phyloP scores from a whole-genome alignment of 2,888 invertebrate species.

The Tanypteryx hageni region DNA sequence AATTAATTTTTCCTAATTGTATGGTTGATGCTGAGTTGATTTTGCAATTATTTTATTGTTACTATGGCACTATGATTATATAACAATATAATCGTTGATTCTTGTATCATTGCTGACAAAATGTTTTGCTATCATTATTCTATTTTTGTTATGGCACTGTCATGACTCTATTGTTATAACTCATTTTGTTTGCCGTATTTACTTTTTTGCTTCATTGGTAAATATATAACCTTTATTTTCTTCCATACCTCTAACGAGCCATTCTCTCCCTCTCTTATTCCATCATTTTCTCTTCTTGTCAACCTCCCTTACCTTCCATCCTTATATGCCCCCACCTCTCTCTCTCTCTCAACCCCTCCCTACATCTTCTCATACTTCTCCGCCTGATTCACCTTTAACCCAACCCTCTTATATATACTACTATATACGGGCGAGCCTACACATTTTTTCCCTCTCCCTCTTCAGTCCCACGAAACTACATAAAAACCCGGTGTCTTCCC shows the following conservation, averaged over 20 bases:
- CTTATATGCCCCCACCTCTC: neutral
- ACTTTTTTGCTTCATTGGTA: too few species aligned
- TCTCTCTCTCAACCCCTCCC: neutral
- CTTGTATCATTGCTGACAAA: too few species aligned
- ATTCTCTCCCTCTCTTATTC: neutral
- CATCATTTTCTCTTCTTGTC: neutral
- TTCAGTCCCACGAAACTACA: neutral
- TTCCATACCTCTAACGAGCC: neutral
- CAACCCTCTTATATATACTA: neutral
- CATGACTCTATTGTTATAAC: too few species aligned
- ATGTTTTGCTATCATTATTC: too few species aligned
- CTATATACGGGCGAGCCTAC: neutral
- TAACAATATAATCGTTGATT: too few species aligned
- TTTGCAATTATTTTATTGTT: too few species aligned
- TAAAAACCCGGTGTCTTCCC: constrained; percentile 15
- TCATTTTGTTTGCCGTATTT: too few species aligned
- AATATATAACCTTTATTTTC: too few species aligned
- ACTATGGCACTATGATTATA: too few species aligned
- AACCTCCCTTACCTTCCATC: neutral
- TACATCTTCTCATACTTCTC: neutral
- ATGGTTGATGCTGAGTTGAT: too few species aligned
- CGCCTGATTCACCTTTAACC: constrained; percentile 10
- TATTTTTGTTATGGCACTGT: too few species aligned
- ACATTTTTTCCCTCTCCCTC: neutral
- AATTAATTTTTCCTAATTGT: too few species aligned